These are phyloP conservation scores for Resseliella maxima DNA, from an alignment of 2,888 invertebrate genomes.

Conservation along the genomic window DNA sequence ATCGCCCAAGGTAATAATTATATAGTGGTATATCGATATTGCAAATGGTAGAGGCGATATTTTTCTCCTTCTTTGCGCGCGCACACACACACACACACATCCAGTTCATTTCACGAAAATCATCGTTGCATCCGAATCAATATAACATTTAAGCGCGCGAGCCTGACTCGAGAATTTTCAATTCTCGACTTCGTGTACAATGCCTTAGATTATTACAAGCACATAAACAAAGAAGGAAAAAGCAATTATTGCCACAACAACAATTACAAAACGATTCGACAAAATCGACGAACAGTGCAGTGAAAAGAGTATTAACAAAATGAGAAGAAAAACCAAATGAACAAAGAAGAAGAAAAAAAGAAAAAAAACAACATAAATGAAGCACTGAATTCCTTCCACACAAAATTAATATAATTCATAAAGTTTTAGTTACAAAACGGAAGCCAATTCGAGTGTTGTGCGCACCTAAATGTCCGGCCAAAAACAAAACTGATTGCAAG, in stretches of 20 bases:
- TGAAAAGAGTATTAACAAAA: not conserved
- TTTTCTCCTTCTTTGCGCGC: conserved; percentile 7
- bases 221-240: conserved; percentile 55
- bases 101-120: not conserved
- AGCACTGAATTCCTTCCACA: not conserved
- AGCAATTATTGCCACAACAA: conserved; percentile 31
- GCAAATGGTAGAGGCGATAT: conserved; percentile 51
- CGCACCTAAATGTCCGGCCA: conserved; percentile 10
- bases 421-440: conserved; percentile 40
- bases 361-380: not conserved
- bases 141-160: conserved; percentile 7
- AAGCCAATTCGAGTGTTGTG: conserved; percentile 34
- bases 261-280: conserved; percentile 11
- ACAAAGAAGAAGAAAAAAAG: no score
- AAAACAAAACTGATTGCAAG: not conserved
- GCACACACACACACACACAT: not conserved
- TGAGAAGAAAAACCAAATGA: no score
- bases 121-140: conserved; percentile 39
- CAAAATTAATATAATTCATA: conserved; percentile 55
- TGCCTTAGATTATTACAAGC: conserved; percentile 25
- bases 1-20: conserved; percentile 57
- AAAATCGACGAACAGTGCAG: not conserved
- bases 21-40: conserved; percentile 57
- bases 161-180: conserved; percentile 47
- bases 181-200: not conserved